Conservation (phyloP, 2,797 vertebrate species). For the Myotis pilosus region DNA sequence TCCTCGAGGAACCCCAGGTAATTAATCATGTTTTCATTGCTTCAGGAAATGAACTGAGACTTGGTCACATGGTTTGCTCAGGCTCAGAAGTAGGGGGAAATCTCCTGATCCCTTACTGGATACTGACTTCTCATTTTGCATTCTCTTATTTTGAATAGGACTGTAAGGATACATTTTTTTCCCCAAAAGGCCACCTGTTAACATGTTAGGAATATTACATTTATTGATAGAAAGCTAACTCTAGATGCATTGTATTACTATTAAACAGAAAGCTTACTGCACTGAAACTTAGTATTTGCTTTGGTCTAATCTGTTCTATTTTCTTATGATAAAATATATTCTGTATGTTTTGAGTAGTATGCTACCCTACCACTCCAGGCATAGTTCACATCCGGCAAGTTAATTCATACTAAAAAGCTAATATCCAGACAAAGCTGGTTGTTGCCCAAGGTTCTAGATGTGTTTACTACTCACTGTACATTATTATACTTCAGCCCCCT, state of each 20-base stretch:
- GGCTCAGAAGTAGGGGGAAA: background rate
- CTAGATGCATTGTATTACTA: slow-evolving; percentile 50
- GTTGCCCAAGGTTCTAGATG: slow-evolving; percentile 63
- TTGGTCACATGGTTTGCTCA: background rate
- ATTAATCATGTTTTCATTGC: background rate
- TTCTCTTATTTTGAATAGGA: background rate
- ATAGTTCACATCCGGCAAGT: slow-evolving; percentile 76
- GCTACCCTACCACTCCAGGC: slow-evolving; percentile 78
- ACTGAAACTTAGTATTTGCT: slow-evolving; percentile 75
- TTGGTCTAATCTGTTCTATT: slow-evolving; percentile 77
- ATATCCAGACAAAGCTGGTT: slow-evolving; percentile 69
- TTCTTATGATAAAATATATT: slow-evolving; percentile 69
- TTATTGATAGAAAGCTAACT: slow-evolving; percentile 74
- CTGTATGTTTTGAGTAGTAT: slow-evolving; percentile 70
- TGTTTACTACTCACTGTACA: slow-evolving; percentile 76
- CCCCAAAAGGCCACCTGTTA: background rate
- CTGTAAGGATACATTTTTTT: background rate
- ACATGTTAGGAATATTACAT: slow-evolving; percentile 54
- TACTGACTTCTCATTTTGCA: background rate
- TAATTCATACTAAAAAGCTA: slow-evolving; percentile 77
- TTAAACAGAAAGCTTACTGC: slow-evolving; percentile 66
- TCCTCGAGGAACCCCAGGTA: background rate
- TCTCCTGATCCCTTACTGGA: background rate
- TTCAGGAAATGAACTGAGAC: slow-evolving; percentile 38
- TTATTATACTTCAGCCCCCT: slow-evolving; percentile 71